phyloP scores from a whole-genome alignment of 92 coral and sea anemone genomes.

The Zoanthus sociatus region DNA sequence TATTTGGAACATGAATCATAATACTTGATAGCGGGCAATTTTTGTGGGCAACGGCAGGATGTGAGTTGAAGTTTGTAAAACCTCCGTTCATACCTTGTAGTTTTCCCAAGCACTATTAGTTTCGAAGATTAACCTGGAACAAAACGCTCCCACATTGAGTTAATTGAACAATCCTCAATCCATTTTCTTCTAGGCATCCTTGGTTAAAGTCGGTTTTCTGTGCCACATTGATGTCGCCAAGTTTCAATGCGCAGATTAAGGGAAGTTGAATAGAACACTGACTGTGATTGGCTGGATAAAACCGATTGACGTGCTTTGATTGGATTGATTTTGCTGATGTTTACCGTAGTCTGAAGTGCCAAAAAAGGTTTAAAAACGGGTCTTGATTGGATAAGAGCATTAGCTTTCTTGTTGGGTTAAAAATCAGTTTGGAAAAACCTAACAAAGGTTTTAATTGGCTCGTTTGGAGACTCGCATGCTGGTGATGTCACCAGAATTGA shows the following conservation, averaged over 20 bases:
- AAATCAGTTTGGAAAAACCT: constrained; percentile 4
- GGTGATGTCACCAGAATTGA: constrained; percentile 58
- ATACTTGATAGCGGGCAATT: neutral
- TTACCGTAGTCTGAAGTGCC: constrained; percentile 19
- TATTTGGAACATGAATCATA: constrained; percentile 7
- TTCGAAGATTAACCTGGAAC: constrained; percentile 14
- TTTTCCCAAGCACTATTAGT: constrained; percentile 21
- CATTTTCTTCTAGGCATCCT: neutral
- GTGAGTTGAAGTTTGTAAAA: neutral
- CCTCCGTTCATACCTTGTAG: constrained; percentile 28
- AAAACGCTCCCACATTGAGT: neutral
- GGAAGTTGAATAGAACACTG: constrained; percentile 12
- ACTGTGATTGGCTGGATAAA: constrained; percentile 12
- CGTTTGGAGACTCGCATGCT: neutral
- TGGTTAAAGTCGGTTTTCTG: constrained; percentile 15
- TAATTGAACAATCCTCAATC: constrained; percentile 9
- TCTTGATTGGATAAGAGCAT: constrained; percentile 58
- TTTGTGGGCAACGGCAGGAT: constrained; percentile 1
- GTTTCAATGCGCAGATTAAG: constrained; percentile 44
- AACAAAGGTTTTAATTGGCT: constrained; percentile 65
- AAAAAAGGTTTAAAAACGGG: constrained; percentile 20
- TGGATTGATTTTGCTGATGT: constrained; percentile 49
- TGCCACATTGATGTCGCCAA: constrained; percentile 40
- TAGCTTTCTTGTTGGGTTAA: neutral
- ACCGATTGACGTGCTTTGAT: constrained; percentile 9